Percentiles rank a stretch among this genome's conserved stretches.
phyloP scores from a whole-genome alignment of 2,113 vertebrate species.

The Onychostruthus taczanowskii region DNA sequence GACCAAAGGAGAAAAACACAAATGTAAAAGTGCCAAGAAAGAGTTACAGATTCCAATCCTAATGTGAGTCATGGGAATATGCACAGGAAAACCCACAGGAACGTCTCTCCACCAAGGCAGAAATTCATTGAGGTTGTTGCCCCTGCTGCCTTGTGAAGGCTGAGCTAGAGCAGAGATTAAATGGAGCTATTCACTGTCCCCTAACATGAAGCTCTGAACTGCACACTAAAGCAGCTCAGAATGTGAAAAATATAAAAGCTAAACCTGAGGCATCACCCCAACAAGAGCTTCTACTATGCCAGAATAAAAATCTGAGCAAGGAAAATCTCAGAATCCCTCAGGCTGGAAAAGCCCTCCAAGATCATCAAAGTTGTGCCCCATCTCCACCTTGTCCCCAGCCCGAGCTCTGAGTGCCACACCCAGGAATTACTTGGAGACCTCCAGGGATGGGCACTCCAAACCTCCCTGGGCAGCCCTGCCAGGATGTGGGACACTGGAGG shows the following conservation, averaged over 20 bases:
- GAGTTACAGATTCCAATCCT: neutral
- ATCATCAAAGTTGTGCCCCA: fast-evolving
- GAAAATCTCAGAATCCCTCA: neutral
- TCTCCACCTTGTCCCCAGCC: neutral
- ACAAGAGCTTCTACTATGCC: neutral
- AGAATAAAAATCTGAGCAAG: neutral
- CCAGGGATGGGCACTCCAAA: neutral
- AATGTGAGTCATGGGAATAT: neutral
- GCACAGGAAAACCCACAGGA: neutral
- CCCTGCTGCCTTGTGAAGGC: neutral
- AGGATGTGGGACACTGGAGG: neutral
- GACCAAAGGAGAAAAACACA: neutral
- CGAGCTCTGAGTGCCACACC: neutral
- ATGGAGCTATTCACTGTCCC: too few species aligned
- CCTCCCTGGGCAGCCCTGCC: neutral
- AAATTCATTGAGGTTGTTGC: neutral
- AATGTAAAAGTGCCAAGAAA: neutral
- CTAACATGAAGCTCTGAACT: neutral
- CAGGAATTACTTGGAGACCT: neutral
- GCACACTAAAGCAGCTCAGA: neutral
- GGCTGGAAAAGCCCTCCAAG: neutral
- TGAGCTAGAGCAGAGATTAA: neutral
- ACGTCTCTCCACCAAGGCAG: neutral
- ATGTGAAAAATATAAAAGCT: neutral
- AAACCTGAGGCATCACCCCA: neutral